Percentiles rank a stretch among this genome's conserved stretches.
These are phyloP conservation scores for Manis crassicaudata DNA, from an alignment of 2,797 vertebrate genomes.

Conservation along the genomic window DNA sequence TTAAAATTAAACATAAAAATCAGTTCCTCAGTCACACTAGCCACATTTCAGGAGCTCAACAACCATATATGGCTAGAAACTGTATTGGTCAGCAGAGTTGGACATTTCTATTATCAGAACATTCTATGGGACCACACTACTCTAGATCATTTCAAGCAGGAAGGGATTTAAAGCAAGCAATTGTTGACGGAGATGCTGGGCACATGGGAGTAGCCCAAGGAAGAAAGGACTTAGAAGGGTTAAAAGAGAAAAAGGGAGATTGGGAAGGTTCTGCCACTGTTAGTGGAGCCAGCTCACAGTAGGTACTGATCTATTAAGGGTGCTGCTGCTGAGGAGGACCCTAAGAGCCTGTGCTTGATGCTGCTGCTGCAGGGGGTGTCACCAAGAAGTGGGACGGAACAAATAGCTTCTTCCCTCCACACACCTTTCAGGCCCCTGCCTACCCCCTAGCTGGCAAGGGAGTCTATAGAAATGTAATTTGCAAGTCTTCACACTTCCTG, in stretches of 20 bases:
- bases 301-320: neutral
- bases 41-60: slow-evolving; percentile 6
- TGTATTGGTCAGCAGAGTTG: neutral
- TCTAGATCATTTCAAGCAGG: neutral
- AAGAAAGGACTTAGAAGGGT: neutral
- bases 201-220: neutral
- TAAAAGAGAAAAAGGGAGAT: neutral
- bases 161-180: slow-evolving; percentile 29
- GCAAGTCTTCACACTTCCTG: neutral
- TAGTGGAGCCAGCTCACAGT: neutral
- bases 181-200: neutral
- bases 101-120: neutral
- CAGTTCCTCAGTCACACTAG: neutral
- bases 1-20: slow-evolving; percentile 31
- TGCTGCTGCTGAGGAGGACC: neutral
- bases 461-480: neutral
- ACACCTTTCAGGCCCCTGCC: neutral
- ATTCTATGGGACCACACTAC: neutral
- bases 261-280: neutral
- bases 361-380: neutral
- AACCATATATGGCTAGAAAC: neutral
- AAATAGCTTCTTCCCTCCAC: neutral
- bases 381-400: neutral
- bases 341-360: neutral
- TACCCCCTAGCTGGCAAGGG: neutral